A percentile compares a stretch with the other conserved stretches of the same genome.
Evolutionary conservation across 2,113 vertebrate species (phyloP).

Genomic region (Hoplias malabaricus): DNA sequence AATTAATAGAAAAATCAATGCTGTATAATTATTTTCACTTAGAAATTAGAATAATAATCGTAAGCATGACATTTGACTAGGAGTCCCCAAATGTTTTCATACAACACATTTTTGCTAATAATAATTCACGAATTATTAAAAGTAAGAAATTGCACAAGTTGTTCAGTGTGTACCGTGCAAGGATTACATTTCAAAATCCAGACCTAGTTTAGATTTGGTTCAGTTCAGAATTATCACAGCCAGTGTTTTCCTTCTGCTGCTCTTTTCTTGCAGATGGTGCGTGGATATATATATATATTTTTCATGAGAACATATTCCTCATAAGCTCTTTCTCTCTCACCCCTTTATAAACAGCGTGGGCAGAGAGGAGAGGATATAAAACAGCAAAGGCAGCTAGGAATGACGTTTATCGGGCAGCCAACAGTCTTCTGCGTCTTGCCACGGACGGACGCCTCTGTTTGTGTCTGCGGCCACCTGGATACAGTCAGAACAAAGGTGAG

Average conservation of each 20-base stretch:
- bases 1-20: no score
- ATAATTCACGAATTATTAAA: no score
- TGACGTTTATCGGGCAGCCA: conserved; percentile 87
- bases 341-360: conserved; percentile 77
- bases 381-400: conserved; percentile 86
- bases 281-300: background rate
- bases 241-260: background rate
- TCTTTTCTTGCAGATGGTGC: background rate
- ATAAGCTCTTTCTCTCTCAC: background rate
- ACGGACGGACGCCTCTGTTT: conserved; percentile 84
- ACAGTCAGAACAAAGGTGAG: conserved; percentile 79
- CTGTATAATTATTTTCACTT: no score
- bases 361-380: conserved; percentile 87
- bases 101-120: no score
- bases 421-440: conserved; percentile 84
- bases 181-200: background rate
- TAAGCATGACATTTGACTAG: no score
- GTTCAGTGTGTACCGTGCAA: no score
- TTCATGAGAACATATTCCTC: background rate
- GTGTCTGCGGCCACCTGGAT: conserved; percentile 82
- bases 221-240: background rate
- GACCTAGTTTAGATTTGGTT: background rate
- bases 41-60: no score
- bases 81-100: no score
- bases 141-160: no score